Base-by-base conservation (phyloP, 2,113 vertebrate species). In the Nematolebias whitei region DNA sequence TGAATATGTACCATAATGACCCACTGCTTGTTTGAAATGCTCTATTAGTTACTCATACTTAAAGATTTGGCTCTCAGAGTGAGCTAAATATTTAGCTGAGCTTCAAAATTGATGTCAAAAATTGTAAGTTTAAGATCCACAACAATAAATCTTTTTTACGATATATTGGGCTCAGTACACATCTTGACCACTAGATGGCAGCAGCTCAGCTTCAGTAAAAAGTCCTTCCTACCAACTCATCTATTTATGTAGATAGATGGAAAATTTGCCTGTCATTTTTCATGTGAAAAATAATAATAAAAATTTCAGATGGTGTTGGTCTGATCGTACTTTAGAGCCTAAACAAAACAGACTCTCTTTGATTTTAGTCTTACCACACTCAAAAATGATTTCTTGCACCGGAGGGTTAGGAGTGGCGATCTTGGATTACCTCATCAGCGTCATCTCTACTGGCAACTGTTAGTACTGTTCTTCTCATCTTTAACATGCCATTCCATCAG, bases 171-270 rank as follows among this genome's bases (percentile, higher is more conserved):
- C 18, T 26, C 55, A 63, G 54, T 58, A 24, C 39, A 39, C 10
- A 1, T 19, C 1, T 74, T 4, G 74, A 63, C 89, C 93, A 94
- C 92, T 93, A 93, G 92, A 95, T 94, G 93, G 93, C 93, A 93
- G 92, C 91, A 95, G 91, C 40, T 89, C 84, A 89, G 87, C 88
- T 94, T 89, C 59, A 59, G 85, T 85, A n/a, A 82, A 80, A 62
- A 2, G 49, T n/a, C 14, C 32, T 44, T 62, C 63, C 39, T 51
- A 4, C 50, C 15, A 11, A 57, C 52, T 63, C 60, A 14, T 16
- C 52, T 26, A 41, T 51, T 19, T 35, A 13, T 26, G 51, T 40
- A 60, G 49, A 78, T 78, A 82, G 83, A 74, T 57, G 53, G 63
- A 81, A 87, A 88, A 85, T 68, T 74, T 67, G 74, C 44, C 61